Evolutionary conservation across 2,888 invertebrate genomes (phyloP), one percentile per base, ranked within the genome.

Genomic region (Drosophila formosana): DNA sequence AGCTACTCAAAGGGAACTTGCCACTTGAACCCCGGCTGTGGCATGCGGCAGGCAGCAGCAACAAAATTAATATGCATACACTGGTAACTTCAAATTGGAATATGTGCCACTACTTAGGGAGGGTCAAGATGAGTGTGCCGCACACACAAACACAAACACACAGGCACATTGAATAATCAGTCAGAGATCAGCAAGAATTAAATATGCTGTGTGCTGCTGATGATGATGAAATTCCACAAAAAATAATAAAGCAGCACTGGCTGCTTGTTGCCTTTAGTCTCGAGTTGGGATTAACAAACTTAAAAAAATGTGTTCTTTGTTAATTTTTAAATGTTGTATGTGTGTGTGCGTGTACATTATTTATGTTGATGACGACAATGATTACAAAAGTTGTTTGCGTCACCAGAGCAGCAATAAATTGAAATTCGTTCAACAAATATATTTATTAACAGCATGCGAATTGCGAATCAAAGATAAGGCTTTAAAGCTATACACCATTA

Each of bases 21-120:
- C 88, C 88, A 83, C 83, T 83, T 83, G 88, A 83, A 88, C 86
- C 66, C 56, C 74, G 9, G 23, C 63, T 25, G 18, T 9, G 52
- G 49, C 67, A 52, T 34, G 18, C 52, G 39, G 53, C 46, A 32
- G 34, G 25, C 25, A 23, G 47, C 78, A 58, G 63, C 60, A 37
- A 37, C 37, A 37, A 75, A 78, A 77, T 77, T 79, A 77, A 77
- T 79, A 71, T 77, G 72, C 79, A 79, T 77, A 79, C 52, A 5
- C 32, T 56, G 45, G 32, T 26, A 58, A 56, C 74, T 65, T 37
- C 74, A 65, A 78, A 58, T 68, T 75, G 75, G 30, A 39, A 39
- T 62, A 45, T 63, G 57, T 51, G 61, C 30, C 50, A 47, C 58
- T 66, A 50, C 63, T 56, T 58, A 26, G 66, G 55, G 13, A 18